Conservation (phyloP, 2,888 invertebrate genomes). For the Drosophila niveifrons region DNA sequence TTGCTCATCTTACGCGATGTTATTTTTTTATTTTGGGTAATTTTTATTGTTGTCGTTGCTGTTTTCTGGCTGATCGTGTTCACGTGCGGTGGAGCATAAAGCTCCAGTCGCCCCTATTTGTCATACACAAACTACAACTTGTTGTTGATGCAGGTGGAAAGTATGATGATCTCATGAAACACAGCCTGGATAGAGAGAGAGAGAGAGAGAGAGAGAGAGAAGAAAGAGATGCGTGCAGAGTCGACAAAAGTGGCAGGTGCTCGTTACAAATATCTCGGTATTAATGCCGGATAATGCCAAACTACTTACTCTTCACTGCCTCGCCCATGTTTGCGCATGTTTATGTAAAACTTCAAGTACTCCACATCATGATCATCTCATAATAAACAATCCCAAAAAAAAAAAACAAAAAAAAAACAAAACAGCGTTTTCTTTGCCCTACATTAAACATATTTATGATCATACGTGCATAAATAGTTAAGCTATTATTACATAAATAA, state of each 20-base stretch:
- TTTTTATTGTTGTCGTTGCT: conserved; percentile 19
- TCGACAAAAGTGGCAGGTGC: conserved; percentile 46
- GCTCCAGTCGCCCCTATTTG: conserved; percentile 31
- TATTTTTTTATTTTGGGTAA: conserved; percentile 2
- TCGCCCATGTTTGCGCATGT: conserved; percentile 49
- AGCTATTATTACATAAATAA: background rate
- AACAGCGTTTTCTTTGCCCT: conserved; percentile 14
- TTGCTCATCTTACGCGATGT: conserved; percentile 5
- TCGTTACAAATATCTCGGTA: conserved; percentile 29
- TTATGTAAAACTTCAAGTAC: conserved; percentile 13
- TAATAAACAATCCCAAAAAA: conserved; percentile 12
- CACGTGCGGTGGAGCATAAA: conserved; percentile 65
- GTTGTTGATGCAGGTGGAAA: conserved; percentile 1
- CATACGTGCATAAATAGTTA: background rate
- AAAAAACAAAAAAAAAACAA: background rate
- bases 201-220: conserved; percentile 21
- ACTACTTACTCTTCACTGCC: conserved; percentile 32
- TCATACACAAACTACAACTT: conserved; percentile 1
- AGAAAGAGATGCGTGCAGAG: conserved; percentile 35
- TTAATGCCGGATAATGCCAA: conserved; percentile 21
- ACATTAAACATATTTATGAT: background rate
- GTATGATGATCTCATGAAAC: conserved; percentile 24
- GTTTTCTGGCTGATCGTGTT: conserved; percentile 44
- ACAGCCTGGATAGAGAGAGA: conserved; percentile 4
- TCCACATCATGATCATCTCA: conserved; percentile 21